These are phyloP conservation scores for Atherinosoma microstoma DNA, from an alignment of 2,797 vertebrate genomes.

Conservation along the genomic window DNA sequence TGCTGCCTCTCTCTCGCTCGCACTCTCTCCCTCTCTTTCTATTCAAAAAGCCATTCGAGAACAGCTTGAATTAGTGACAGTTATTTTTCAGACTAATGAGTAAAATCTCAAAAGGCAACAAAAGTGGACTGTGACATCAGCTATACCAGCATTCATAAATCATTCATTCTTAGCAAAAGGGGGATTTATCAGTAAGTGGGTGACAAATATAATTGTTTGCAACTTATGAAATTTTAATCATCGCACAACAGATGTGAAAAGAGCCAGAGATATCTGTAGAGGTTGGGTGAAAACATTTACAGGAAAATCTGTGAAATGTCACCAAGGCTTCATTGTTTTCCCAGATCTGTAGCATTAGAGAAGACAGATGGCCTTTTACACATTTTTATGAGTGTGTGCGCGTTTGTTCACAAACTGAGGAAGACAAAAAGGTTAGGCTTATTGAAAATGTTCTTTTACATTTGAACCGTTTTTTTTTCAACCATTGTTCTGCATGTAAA, in stretches of 20 bases:
- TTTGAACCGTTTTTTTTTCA: slow-evolving; percentile 10
- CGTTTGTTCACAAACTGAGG: slow-evolving; percentile 25
- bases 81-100: slow-evolving; percentile 87
- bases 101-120: slow-evolving; percentile 82
- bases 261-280: slow-evolving; percentile 23
- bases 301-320: slow-evolving; percentile 68
- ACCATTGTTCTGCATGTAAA: slow-evolving; percentile 5
- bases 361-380: slow-evolving; percentile 77
- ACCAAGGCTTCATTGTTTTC: slow-evolving; percentile 69
- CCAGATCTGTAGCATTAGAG: slow-evolving; percentile 64
- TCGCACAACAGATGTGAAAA: slow-evolving; percentile 6
- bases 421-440: slow-evolving; percentile 31
- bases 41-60: slow-evolving; percentile 84
- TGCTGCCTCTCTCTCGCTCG: slow-evolving; percentile 74
- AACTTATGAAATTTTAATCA: slow-evolving; percentile 39
- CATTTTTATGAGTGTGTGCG: slow-evolving; percentile 58
- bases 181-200: slow-evolving; percentile 53
- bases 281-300: slow-evolving; percentile 22
- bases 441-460: slow-evolving; percentile 24
- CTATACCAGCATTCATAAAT: slow-evolving; percentile 78
- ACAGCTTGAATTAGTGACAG: slow-evolving; percentile 86
- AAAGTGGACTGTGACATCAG: slow-evolving; percentile 78
- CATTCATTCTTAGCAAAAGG: slow-evolving; percentile 60
- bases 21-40: slow-evolving; percentile 78
- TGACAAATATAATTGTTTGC: slow-evolving; percentile 50